A percentile compares a stretch with the other conserved stretches of the same genome.
These are phyloP conservation scores for Gymnoscopelus microlampas DNA, from an alignment of 2,797 vertebrate species.

Conservation along the genomic window DNA sequence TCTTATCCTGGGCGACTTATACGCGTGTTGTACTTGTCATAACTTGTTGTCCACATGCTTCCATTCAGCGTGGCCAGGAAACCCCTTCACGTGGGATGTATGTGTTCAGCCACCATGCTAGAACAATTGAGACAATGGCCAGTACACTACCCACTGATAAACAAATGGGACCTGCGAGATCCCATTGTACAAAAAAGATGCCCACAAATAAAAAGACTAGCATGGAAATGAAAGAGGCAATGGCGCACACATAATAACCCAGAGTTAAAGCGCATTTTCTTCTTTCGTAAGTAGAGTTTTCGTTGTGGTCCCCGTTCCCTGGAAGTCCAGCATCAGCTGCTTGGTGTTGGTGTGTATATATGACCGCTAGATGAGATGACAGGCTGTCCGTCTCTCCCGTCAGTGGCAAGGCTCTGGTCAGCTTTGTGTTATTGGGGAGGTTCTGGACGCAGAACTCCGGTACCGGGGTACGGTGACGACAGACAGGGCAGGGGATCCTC, in stretches of 20 bases:
- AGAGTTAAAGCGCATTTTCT: constrained; percentile 79
- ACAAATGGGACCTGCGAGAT: constrained; percentile 82
- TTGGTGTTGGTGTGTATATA: background rate
- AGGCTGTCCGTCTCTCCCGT: constrained; percentile 25
- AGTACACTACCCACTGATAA: constrained; percentile 81
- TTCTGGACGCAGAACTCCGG: constrained; percentile 79
- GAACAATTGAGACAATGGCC: constrained; percentile 81
- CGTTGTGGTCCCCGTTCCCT: constrained; percentile 19
- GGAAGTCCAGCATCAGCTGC: constrained; percentile 13
- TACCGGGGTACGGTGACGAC: constrained; percentile 83
- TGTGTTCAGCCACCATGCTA: constrained; percentile 75
- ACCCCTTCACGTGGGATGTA: too few relatives aligned
- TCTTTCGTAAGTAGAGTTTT: constrained; percentile 29
- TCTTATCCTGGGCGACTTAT: too few relatives aligned
- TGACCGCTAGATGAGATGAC: too few relatives aligned
- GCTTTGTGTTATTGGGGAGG: constrained; percentile 81
- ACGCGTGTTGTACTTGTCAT: too few relatives aligned
- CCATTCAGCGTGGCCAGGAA: too few relatives aligned
- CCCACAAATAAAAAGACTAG: constrained; percentile 83
- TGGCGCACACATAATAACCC: constrained; percentile 81
- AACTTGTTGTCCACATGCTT: too few relatives aligned
- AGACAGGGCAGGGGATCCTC: constrained; percentile 79
- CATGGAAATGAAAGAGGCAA: constrained; percentile 82
- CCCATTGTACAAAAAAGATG: constrained; percentile 84
- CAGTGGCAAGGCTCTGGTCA: constrained; percentile 70